Evolutionary conservation across 2,888 invertebrate species (phyloP).

Genomic region (Catotricha subobsoleta): DNA sequence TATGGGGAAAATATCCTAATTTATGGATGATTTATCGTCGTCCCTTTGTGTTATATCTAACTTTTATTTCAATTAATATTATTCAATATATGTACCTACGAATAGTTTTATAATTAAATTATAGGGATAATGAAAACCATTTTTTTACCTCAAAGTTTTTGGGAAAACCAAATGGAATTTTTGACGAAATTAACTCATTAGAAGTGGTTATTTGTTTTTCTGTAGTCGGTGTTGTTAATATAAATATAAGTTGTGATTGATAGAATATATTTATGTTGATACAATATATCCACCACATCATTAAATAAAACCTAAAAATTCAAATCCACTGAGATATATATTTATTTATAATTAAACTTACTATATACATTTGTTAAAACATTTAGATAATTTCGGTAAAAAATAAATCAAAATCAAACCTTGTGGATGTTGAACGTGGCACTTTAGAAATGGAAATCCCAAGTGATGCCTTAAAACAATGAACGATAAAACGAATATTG

Average conservation of each 20-base stretch:
- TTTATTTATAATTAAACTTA: too few species aligned
- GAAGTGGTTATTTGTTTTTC: slow-evolving; percentile 8
- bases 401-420: too few species aligned
- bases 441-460: background rate
- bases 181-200: slow-evolving; percentile 6
- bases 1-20: too few species aligned
- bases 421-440: background rate
- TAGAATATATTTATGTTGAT: slow-evolving; percentile 9
- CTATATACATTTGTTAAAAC: too few species aligned
- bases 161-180: slow-evolving; percentile 8
- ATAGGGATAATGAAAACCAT: too few species aligned
- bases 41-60: too few species aligned
- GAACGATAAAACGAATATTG: too few species aligned
- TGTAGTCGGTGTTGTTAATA: slow-evolving; percentile 5
- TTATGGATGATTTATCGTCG: too few species aligned
- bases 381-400: background rate
- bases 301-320: slow-evolving; percentile 7
- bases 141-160: slow-evolving; percentile 7
- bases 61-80: too few species aligned
- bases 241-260: slow-evolving; percentile 5
- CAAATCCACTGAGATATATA: too few species aligned
- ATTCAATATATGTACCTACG: too few species aligned
- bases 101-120: too few species aligned
- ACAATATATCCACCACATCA: slow-evolving; percentile 9
- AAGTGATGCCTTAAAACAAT: background rate